Evolutionary conservation across 2,888 invertebrate species (phyloP).

Genomic region (Gymnocheta viridis): DNA sequence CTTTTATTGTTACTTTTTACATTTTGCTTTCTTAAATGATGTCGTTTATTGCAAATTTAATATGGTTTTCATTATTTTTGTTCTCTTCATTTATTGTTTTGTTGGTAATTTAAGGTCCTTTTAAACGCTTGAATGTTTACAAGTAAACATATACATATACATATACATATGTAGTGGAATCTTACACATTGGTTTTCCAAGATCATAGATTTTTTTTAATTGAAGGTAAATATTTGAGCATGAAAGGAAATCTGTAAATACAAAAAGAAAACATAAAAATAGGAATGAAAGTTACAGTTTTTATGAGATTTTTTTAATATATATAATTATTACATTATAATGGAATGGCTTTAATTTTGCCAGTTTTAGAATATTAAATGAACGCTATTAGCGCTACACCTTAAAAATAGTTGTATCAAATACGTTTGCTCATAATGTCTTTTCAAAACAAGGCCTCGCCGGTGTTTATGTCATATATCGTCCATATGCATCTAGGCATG

Average conservation of each 20-base stretch:
- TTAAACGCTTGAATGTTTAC: constrained; percentile 12
- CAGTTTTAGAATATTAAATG: too few species aligned
- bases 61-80: constrained; percentile 3
- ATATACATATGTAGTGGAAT: background rate
- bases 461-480: too few species aligned
- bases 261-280: constrained; percentile 45
- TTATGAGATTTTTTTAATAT: background rate
- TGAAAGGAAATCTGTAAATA: constrained; percentile 53
- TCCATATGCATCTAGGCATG: too few species aligned
- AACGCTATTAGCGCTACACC: too few species aligned
- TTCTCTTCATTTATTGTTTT: background rate
- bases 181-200: background rate
- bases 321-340: constrained; percentile 27
- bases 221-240: constrained; percentile 17
- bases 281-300: constrained; percentile 47
- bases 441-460: too few species aligned
- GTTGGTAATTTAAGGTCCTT: too few species aligned
- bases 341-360: too few species aligned
- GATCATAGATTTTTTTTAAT: background rate
- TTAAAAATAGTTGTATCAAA: too few species aligned
- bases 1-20: too few species aligned
- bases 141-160: background rate
- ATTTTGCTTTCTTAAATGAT: constrained; percentile 19
- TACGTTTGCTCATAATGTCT: too few species aligned
- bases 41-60: constrained; percentile 44